A percentile compares a stretch with the other conserved stretches of the same genome.
These are phyloP conservation scores for Melanerpes aurifrons DNA, from an alignment of 2,113 vertebrate species.

Conservation along the genomic window DNA sequence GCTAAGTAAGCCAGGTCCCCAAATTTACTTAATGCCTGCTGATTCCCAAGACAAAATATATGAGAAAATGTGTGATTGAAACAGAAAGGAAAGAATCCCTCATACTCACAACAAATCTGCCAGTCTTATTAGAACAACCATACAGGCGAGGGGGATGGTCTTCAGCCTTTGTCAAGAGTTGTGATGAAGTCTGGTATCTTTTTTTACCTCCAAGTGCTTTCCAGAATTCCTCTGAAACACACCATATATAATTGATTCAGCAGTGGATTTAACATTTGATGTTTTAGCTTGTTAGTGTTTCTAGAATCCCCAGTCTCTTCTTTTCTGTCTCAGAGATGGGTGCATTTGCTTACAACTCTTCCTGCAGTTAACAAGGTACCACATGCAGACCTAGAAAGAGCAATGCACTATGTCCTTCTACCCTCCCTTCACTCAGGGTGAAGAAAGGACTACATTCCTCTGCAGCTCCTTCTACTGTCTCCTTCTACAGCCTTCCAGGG, in stretches of 20 bases:
- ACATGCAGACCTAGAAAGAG: not conserved
- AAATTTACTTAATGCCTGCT: not conserved
- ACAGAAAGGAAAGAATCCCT: not conserved
- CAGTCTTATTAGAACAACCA: slow-evolving; percentile 92
- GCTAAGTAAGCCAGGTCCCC: not conserved
- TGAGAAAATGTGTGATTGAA: not conserved
- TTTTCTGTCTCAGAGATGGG: not conserved
- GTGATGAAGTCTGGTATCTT: slow-evolving; percentile 86
- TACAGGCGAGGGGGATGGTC: slow-evolving; percentile 83
- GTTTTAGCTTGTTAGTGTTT: not conserved
- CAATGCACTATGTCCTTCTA: not conserved
- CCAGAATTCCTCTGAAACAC: slow-evolving; percentile 86
- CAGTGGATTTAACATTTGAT: not conserved
- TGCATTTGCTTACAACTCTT: not conserved
- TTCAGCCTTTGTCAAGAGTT: slow-evolving; percentile 76
- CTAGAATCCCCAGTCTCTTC: not conserved
- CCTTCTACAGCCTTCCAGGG: not conserved
- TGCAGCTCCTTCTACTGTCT: not conserved
- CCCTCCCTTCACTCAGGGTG: not conserved
- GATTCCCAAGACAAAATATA: not conserved
- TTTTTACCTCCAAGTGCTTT: slow-evolving; percentile 83
- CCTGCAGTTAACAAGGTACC: not conserved
- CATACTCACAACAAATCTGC: slow-evolving; percentile 86
- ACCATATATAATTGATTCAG: not conserved
- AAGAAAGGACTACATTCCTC: not conserved